A percentile compares a stretch with the other conserved stretches of the same genome.
Conservation (phyloP, 2,113 vertebrate species). For the Acanthisitta chloris region DNA sequence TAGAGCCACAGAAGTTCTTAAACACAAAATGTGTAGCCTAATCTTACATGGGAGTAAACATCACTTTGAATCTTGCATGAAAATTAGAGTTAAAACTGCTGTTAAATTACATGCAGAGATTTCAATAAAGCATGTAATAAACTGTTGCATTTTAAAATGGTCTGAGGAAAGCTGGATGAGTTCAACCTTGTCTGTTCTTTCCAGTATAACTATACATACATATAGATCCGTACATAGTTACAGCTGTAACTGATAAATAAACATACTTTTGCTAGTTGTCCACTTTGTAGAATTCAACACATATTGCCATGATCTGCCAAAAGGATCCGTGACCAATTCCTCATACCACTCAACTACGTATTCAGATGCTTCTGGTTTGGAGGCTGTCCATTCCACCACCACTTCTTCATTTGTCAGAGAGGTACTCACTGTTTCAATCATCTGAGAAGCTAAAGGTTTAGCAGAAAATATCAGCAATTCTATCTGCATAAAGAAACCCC, state of each 20-base stretch:
- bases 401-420: conserved; percentile 40
- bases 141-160: not conserved
- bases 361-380: not conserved
- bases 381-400: conserved; percentile 63
- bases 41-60: not conserved
- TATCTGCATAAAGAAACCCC: not conserved
- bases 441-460: conserved; percentile 37
- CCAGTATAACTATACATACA: not conserved
- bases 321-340: conserved; percentile 2
- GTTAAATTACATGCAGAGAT: not conserved
- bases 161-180: not conserved
- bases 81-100: not conserved
- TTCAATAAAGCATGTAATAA: not conserved
- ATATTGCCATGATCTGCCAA: conserved; percentile 60
- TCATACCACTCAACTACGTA: conserved; percentile 76
- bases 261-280: conserved; percentile 67
- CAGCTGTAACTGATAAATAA: not conserved
- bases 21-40: not conserved
- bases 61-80: rapidly evolving
- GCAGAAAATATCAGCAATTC: not conserved
- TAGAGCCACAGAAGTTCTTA: not conserved
- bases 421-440: not conserved
- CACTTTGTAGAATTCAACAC: conserved; percentile 60
- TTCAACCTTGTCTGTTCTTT: not conserved
- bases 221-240: not conserved